phyloP scores from a whole-genome alignment of 2,888 invertebrate genomes.

The Malacosoma neustria region DNA sequence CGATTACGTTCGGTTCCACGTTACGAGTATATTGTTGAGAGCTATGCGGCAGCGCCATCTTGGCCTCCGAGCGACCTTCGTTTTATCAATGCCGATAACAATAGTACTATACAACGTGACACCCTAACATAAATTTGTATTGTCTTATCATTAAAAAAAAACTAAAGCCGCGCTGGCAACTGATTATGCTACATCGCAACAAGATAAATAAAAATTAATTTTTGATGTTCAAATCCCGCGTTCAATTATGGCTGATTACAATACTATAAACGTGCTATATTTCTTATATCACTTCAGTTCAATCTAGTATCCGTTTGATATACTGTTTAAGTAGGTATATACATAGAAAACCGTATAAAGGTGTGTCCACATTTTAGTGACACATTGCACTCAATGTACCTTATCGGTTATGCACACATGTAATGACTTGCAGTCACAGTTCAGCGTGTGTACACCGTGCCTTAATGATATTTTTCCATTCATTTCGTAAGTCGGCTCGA shows the following conservation, averaged over 20 bases:
- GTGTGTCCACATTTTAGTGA: too few relatives aligned
- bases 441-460: too few relatives aligned
- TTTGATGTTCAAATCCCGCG: conserved; percentile 31
- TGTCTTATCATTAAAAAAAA: conserved; percentile 60
- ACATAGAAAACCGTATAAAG: too few relatives aligned
- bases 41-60: conserved; percentile 28
- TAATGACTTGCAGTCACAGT: too few relatives aligned
- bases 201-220: conserved; percentile 41
- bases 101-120: conserved; percentile 58
- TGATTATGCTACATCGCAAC: conserved; percentile 54
- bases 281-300: too few relatives aligned
- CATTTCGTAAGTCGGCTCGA: not conserved
- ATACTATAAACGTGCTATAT: not conserved
- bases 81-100: conserved; percentile 64
- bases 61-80: conserved; percentile 54
- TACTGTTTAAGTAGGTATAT: too few relatives aligned
- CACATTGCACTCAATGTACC: too few relatives aligned
- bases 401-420: too few relatives aligned
- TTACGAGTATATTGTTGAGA: too few relatives aligned
- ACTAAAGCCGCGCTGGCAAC: conserved; percentile 35
- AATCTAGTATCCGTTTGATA: too few relatives aligned
- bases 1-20: too few relatives aligned
- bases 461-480: not conserved
- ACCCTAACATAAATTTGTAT: conserved; percentile 70
- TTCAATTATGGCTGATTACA: not conserved